These are phyloP conservation scores for Rallus limicola DNA, from an alignment of 2,113 vertebrate species.

Conservation along the genomic window DNA sequence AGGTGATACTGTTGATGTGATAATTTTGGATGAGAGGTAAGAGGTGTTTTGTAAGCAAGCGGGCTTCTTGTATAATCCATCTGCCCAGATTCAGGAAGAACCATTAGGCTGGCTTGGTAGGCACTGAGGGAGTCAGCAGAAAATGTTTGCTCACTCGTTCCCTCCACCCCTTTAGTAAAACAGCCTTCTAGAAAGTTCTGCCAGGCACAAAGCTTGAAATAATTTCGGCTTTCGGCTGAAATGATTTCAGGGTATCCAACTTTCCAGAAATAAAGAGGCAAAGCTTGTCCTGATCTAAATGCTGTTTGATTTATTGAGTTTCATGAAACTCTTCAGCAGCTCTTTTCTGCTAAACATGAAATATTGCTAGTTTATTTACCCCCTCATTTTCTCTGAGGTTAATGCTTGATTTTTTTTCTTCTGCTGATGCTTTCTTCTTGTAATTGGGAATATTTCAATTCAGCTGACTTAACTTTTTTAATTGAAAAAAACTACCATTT, in stretches of 20 bases:
- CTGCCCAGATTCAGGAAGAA: background rate
- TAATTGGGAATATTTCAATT: background rate
- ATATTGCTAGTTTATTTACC: background rate
- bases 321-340: background rate
- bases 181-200: conserved; percentile 54
- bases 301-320: background rate
- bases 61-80: background rate
- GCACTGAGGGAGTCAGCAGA: background rate
- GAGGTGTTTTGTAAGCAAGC: background rate
- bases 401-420: background rate
- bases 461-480: background rate
- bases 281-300: background rate
- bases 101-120: background rate
- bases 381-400: background rate
- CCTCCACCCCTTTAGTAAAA: background rate
- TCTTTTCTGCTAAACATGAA: background rate
- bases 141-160: background rate
- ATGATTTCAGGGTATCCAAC: accelerated
- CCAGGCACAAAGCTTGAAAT: background rate
- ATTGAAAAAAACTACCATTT: background rate
- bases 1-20: background rate
- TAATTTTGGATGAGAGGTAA: background rate
- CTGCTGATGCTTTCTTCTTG: background rate
- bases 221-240: background rate
- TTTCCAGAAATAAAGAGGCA: background rate